These are phyloP conservation scores for Acropora tenuis DNA, from an alignment of 64 coral and sea anemone genomes.

Conservation along the genomic window DNA sequence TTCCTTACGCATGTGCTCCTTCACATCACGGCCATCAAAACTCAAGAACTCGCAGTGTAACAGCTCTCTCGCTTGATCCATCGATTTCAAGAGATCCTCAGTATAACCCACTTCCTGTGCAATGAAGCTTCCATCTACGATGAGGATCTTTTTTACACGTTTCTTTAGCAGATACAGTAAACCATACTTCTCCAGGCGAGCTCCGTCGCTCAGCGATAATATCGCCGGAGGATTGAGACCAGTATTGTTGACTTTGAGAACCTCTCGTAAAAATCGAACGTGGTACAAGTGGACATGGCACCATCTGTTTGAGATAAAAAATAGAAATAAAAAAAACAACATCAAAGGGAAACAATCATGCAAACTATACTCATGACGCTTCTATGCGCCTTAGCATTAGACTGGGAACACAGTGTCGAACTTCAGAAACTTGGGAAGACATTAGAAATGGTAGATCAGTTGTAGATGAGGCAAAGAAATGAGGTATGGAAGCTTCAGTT, in stretches of 20 bases:
- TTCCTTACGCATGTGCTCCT: slow-evolving; percentile 75
- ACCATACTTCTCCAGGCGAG: slow-evolving; percentile 90
- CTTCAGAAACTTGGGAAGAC: too few relatives aligned
- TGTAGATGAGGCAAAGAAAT: too few relatives aligned
- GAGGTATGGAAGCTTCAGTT: too few relatives aligned
- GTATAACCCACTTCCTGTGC: slow-evolving; percentile 53
- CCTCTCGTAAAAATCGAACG: slow-evolving; percentile 83
- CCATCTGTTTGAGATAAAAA: slow-evolving; percentile 53
- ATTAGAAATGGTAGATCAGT: too few relatives aligned
- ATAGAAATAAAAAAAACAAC: neutral
- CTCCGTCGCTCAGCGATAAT: slow-evolving; percentile 78
- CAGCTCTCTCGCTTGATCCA: slow-evolving; percentile 71
- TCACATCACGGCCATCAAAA: slow-evolving; percentile 72
- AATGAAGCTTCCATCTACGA: slow-evolving; percentile 79
- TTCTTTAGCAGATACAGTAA: slow-evolving; percentile 77
- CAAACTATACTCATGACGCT: too few relatives aligned
- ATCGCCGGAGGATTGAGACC: slow-evolving; percentile 83
- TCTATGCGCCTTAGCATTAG: too few relatives aligned
- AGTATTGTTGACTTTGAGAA: slow-evolving; percentile 72
- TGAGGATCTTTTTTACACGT: slow-evolving; percentile 76
- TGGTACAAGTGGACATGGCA: slow-evolving; percentile 87
- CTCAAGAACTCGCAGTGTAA: slow-evolving; percentile 81
- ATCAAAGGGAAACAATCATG: too few relatives aligned
- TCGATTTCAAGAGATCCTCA: slow-evolving; percentile 66
- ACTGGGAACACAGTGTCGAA: too few relatives aligned